Conservation (phyloP, 2,113 vertebrate species). For the Microtus oregoni region DNA sequence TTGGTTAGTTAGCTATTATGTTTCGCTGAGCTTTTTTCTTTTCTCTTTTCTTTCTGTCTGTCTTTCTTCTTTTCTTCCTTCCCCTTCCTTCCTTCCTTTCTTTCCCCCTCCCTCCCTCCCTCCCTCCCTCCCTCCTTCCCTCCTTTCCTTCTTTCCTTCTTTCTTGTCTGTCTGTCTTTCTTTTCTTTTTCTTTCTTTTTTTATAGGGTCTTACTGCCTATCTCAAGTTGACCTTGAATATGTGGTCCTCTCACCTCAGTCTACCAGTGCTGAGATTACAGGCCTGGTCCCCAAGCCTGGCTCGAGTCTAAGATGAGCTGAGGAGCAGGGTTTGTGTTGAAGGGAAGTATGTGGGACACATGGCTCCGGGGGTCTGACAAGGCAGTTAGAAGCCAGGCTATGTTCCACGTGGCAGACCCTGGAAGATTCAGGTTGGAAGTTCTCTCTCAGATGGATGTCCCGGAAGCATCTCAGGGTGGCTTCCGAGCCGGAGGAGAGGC, state of each 20-base stretch:
- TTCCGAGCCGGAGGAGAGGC: constrained; percentile 61
- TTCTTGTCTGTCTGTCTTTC: too few species aligned
- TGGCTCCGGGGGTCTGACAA: neutral
- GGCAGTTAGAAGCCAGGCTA: neutral
- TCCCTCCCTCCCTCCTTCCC: too few species aligned
- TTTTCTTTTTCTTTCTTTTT: neutral
- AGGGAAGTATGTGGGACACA: neutral
- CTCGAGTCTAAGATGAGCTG: neutral
- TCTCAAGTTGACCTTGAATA: neutral
- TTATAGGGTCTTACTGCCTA: neutral
- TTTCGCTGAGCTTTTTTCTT: neutral
- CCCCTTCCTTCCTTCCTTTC: too few species aligned
- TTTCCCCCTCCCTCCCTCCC: too few species aligned
- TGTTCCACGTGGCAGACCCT: neutral
- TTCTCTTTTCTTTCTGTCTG: too few species aligned
- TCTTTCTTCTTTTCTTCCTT: too few species aligned
- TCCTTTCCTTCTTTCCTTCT: accelerated
- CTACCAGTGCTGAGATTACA: neutral
- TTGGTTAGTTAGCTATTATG: neutral
- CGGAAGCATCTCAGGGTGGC: constrained; percentile 74
- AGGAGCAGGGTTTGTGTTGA: neutral
- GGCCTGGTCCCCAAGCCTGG: neutral
- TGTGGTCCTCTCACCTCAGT: neutral
- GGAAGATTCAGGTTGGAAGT: neutral
- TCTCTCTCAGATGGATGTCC: neutral